Evolutionary conservation across 1,140 invertebrate species (phyloP).

Genomic region (Aphidius gifuensis): DNA sequence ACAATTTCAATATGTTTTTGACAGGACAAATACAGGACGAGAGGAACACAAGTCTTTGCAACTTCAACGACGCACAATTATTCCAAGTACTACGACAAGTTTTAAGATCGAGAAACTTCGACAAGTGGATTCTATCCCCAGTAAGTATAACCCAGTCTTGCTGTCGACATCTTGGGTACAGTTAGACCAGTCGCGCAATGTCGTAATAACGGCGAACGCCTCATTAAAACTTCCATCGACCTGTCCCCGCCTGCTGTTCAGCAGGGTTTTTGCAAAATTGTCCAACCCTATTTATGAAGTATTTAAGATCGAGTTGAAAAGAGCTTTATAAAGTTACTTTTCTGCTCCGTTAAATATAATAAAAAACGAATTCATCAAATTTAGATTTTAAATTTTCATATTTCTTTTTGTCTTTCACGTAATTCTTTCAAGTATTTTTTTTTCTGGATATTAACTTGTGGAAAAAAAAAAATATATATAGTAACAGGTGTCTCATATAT

Average conservation of each 20-base stretch:
- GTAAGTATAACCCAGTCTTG: neutral
- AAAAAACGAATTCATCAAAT: too few species aligned
- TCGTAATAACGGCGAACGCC: conserved; percentile 9
- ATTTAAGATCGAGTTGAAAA: neutral
- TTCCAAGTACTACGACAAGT: conserved; percentile 27
- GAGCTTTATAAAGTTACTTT: too few species aligned
- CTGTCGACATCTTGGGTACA: neutral
- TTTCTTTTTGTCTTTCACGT: too few species aligned
- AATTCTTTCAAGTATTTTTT: too few species aligned
- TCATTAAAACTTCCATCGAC: conserved; percentile 19
- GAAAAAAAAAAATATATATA: too few species aligned
- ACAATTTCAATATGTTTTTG: too few species aligned
- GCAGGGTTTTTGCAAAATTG: neutral
- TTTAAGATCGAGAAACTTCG: conserved; percentile 35
- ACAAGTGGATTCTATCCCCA: conserved; percentile 8
- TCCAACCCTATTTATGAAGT: neutral
- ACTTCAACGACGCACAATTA: conserved; percentile 32
- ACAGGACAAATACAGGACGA: too few species aligned
- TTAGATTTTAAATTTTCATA: too few species aligned
- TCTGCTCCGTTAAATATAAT: too few species aligned
- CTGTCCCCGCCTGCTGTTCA: neutral
- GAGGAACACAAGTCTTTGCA: too few species aligned
- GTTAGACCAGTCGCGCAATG: neutral
- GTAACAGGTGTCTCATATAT: too few species aligned
- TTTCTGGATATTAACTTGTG: too few species aligned